Evolutionary conservation across 2,888 invertebrate species (phyloP).

Genomic region (Diaperis boleti): DNA sequence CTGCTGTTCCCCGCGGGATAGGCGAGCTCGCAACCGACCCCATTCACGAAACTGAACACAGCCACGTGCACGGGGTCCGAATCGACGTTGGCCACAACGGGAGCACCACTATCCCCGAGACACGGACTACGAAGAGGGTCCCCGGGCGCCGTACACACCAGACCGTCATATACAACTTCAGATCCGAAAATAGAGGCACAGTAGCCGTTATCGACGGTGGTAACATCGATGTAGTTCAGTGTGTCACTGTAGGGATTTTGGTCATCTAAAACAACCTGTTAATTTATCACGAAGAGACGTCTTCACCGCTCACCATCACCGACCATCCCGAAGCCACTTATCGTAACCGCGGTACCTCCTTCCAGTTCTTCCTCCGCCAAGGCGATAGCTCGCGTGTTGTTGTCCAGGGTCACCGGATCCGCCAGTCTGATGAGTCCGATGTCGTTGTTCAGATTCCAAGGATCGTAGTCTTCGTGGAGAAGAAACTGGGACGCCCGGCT

Average conservation of each 20-base stretch:
- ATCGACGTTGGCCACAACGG: slow-evolving; percentile 14
- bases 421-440: slow-evolving; percentile 13
- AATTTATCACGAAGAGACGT: no score
- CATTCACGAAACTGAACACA: slow-evolving; percentile 29
- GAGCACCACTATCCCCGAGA: slow-evolving; percentile 29
- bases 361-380: slow-evolving; percentile 11
- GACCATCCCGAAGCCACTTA: slow-evolving; percentile 19
- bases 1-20: slow-evolving; percentile 22
- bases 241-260: background rate
- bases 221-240: slow-evolving; percentile 6
- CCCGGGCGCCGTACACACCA: slow-evolving; percentile 15
- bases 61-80: slow-evolving; percentile 11
- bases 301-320: no score
- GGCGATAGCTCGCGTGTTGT: slow-evolving; percentile 11
- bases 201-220: no score
- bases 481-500: slow-evolving; percentile 14
- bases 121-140: slow-evolving; percentile 24
- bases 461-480: slow-evolving; percentile 12
- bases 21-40: slow-evolving; percentile 12
- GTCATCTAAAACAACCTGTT: no score
- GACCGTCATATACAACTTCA: background rate
- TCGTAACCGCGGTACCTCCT: background rate
- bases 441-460: slow-evolving; percentile 6
- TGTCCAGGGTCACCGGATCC: slow-evolving; percentile 6
- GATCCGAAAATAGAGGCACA: background rate